phyloP scores from a whole-genome alignment of 2,113 vertebrate genomes.

The Chamaea fasciata region DNA sequence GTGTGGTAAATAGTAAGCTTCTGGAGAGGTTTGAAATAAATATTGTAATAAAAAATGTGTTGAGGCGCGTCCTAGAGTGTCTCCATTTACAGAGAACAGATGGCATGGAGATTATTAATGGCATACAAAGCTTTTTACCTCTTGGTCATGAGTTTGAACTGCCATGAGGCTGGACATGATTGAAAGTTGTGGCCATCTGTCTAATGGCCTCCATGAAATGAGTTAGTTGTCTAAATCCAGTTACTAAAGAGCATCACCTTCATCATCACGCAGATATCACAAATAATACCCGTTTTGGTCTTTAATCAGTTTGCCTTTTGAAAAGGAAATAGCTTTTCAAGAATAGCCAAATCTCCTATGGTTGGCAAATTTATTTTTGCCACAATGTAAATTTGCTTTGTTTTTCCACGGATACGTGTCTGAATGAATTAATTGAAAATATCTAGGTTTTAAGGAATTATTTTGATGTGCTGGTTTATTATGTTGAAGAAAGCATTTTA shows the following conservation, averaged over 20 bases:
- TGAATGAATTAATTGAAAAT: background rate
- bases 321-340: background rate
- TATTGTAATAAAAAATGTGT: constrained; percentile 32
- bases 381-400: background rate
- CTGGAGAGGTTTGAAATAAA: constrained; percentile 36
- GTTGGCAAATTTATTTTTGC: background rate
- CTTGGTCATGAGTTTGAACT: constrained; percentile 18
- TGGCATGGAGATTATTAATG: constrained; percentile 35
- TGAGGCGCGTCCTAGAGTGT: constrained; percentile 14
- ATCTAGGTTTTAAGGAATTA: background rate
- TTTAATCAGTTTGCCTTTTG: background rate
- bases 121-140: constrained; percentile 50
- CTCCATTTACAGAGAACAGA: constrained; percentile 34
- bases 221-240: background rate
- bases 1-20: background rate
- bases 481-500: background rate
- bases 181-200: constrained; percentile 55
- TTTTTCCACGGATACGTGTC: background rate
- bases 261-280: background rate
- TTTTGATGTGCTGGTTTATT: background rate
- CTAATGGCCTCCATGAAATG: constrained; percentile 37
- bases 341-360: background rate
- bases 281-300: background rate
- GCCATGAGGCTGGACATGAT: constrained; percentile 17
- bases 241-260: constrained; percentile 41